phyloP scores from a whole-genome alignment of 1,140 invertebrate genomes.

The Maconellicoccus hirsutus region DNA sequence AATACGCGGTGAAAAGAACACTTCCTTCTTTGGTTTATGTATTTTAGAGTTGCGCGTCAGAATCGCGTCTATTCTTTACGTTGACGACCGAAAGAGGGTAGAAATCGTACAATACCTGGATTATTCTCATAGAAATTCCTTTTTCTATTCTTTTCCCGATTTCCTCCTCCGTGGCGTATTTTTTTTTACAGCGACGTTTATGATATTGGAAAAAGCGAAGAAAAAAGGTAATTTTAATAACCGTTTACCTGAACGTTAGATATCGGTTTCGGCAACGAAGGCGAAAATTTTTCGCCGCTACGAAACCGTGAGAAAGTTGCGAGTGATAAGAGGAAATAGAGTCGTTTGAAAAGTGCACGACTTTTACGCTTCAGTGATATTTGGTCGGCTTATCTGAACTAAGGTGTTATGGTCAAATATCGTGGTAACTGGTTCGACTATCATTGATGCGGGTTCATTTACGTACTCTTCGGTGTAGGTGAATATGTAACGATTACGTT shows the following conservation, averaged over 20 bases:
- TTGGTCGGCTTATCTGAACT: neutral
- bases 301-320: neutral
- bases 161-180: no score
- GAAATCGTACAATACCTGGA: neutral
- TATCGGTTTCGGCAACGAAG: no score
- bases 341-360: neutral
- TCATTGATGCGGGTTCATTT: slow-evolving; percentile 7
- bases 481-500: slow-evolving; percentile 4
- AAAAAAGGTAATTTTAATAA: no score
- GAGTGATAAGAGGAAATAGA: neutral
- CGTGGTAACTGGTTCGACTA: slow-evolving; percentile 2
- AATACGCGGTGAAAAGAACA: neutral
- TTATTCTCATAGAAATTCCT: slow-evolving; percentile 5
- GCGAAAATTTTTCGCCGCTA: no score
- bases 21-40: neutral
- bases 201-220: no score
- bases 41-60: neutral
- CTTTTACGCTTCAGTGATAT: neutral
- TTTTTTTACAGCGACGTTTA: no score
- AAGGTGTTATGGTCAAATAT: neutral
- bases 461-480: neutral
- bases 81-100: neutral
- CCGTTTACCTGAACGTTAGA: no score
- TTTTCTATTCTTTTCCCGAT: no score
- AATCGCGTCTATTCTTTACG: neutral